phyloP scores from a whole-genome alignment of 2,888 invertebrate species.

The Dolomedes plantarius region DNA sequence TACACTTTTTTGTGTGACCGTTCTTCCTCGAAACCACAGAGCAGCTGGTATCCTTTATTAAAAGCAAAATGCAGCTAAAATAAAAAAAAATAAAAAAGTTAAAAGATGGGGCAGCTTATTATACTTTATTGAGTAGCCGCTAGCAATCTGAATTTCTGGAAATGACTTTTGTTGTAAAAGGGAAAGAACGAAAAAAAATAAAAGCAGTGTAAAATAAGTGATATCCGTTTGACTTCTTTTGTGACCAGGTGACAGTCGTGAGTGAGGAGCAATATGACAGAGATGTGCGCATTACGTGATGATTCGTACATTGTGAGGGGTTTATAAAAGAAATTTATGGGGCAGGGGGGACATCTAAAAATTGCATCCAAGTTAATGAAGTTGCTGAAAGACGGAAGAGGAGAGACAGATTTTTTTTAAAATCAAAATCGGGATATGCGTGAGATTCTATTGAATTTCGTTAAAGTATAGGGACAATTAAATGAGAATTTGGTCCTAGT shows the following conservation, averaged over 20 bases:
- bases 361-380: background rate
- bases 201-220: background rate
- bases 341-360: background rate
- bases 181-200: background rate
- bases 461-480: too few species aligned
- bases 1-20: conserved; percentile 11
- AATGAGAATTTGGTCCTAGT: too few species aligned
- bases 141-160: conserved; percentile 41
- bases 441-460: too few species aligned
- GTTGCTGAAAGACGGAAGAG: too few species aligned
- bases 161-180: conserved; percentile 22
- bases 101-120: conserved; percentile 34
- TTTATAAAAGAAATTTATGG: too few species aligned
- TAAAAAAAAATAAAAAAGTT: conserved; percentile 10
- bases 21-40: conserved; percentile 28
- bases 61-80: background rate
- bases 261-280: background rate
- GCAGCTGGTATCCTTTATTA: conserved; percentile 49
- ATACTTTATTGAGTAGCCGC: conserved; percentile 38
- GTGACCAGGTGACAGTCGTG: conserved; percentile 49
- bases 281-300: conserved; percentile 25
- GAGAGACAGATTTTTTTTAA: too few species aligned
- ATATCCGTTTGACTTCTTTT: conserved; percentile 32
- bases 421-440: too few species aligned
- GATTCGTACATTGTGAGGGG: too few species aligned